Evolutionary conservation across 2,113 vertebrate genomes (phyloP), one percentile per base, ranked within the genome.

Genomic region (Xyrauchen texanus): DNA sequence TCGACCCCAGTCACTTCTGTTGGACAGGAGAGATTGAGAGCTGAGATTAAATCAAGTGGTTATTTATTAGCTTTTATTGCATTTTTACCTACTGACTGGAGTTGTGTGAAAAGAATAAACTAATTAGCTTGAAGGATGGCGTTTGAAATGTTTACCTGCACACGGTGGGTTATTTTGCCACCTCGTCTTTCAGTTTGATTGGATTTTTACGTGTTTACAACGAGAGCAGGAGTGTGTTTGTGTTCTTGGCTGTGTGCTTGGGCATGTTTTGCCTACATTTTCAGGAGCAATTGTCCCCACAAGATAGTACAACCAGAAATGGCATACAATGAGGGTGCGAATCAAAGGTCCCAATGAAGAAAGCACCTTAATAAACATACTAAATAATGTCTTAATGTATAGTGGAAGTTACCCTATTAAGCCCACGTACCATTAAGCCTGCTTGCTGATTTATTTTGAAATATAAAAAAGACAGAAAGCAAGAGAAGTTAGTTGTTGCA

Each of bases 1-100:
- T 78, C 88, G 89, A 93, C 84, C 89, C 83, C 89, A 58, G 81
- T 85, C 77, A 69, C 70, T 90, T 81, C 68, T 81, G 68, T 58
- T 51, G 65, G 81, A 81, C 61, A 42, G 67, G 63, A 71, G 49
- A 88, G 86, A 88, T 65, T 57, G 84, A 69, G 86, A 89, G 80
- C 52, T 10, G 80, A 84, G 86, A 89, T 90, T 90, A 79, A 90
- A 91, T 87, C 91, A 88, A 86, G 82, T 88, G 85, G 93, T 93
- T 92, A 93, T 91, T 90, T 88, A 93, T 94, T 92, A 94, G 86
- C 91, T 87, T 86, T 82, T 34, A 85, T 78, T 81, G 85, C 85
- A 84, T 82, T 85, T 85, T 76, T 86, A 83, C 66, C 67, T 58
- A 21, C 72, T 57, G 79, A 82, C 80, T 70, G 4, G 51, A 81